Evolutionary conservation across 2,113 vertebrate species (phyloP).

Genomic region (Phodopus roborovskii): DNA sequence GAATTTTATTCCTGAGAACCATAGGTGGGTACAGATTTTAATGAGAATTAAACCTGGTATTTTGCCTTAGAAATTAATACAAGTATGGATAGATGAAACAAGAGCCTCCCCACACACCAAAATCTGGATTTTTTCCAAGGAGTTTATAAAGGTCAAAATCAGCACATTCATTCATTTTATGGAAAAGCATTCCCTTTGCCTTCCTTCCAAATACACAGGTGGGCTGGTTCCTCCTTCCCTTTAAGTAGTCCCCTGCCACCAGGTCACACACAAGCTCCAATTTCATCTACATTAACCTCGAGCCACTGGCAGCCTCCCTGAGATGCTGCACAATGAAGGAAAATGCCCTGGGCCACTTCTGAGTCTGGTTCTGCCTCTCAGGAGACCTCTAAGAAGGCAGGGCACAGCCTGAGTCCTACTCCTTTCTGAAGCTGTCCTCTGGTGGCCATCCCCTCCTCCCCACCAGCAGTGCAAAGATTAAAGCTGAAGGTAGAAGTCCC

Average conservation of each 20-base stretch:
- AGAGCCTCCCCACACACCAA: neutral
- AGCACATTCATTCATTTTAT: constrained; percentile 8
- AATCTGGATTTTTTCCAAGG: neutral
- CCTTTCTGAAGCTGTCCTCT: neutral
- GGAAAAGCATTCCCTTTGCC: neutral
- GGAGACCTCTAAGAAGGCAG: neutral
- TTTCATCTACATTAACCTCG: rapidly evolving
- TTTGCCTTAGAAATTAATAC: constrained; percentile 58
- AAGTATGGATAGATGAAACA: neutral
- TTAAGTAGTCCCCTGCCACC: neutral
- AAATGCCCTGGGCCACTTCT: rapidly evolving
- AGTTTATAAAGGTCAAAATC: constrained; percentile 43
- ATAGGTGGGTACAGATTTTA: neutral
- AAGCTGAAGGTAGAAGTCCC: neutral
- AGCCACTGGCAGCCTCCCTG: rapidly evolving
- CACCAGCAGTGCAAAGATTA: rapidly evolving
- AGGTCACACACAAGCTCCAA: neutral
- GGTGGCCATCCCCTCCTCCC: neutral
- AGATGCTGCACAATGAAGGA: rapidly evolving
- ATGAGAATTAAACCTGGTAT: constrained; percentile 40
- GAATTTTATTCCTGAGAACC: constrained; percentile 36
- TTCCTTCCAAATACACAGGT: neutral
- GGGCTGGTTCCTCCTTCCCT: neutral
- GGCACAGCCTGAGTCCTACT: no score
- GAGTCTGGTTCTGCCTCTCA: neutral